phyloP scores from a whole-genome alignment of 2,888 invertebrate species.

The Lepidochitona cinerea region DNA sequence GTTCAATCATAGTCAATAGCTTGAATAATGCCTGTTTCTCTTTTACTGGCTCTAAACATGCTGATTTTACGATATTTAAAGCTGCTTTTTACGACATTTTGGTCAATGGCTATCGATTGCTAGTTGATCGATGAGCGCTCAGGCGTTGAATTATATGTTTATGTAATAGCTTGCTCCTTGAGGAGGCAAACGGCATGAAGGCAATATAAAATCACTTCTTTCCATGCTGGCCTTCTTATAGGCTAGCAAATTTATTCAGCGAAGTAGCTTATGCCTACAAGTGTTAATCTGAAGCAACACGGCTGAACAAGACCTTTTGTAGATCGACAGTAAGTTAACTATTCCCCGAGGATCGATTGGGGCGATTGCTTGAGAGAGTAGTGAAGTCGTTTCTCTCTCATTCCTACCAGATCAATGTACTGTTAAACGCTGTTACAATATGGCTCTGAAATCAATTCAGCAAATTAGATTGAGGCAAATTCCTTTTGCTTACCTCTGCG shows the following conservation, averaged over 20 bases:
- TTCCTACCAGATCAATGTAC: conserved; percentile 21
- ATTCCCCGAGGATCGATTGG: neutral
- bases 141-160: no score
- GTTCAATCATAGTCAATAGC: no score
- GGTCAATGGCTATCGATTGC: no score
- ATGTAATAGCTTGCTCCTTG: no score
- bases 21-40: no score
- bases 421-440: conserved; percentile 29
- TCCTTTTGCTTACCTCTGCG: neutral
- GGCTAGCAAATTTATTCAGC: neutral
- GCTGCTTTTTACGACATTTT: no score
- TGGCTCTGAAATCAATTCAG: conserved; percentile 22
- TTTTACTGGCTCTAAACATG: no score
- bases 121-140: no score
- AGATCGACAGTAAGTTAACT: neutral
- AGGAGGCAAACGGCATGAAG: no score
- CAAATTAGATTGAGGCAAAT: conserved; percentile 26
- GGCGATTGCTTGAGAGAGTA: neutral
- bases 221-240: no score
- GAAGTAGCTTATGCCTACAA: neutral
- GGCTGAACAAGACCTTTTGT: neutral
- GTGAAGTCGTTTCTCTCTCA: neutral
- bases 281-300: neutral
- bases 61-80: no score
- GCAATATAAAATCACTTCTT: no score